phyloP scores from a whole-genome alignment of 2,797 vertebrate genomes.

The Hippopotamyrus pictus region DNA sequence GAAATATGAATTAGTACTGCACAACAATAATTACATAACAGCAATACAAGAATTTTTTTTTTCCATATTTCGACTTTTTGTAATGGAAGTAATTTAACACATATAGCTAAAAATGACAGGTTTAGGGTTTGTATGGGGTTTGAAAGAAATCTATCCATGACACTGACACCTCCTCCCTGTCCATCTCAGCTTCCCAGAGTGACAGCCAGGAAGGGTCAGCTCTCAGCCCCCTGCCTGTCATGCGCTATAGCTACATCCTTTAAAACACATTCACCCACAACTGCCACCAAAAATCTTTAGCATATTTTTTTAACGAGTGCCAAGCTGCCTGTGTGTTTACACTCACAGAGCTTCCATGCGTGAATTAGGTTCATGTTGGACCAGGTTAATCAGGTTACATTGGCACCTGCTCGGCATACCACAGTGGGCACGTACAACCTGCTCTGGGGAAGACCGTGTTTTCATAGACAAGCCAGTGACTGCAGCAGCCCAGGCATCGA shows the following conservation, averaged over 20 bases:
- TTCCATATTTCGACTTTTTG: neutral
- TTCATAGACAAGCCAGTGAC: constrained; percentile 39
- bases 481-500: constrained; percentile 37
- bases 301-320: neutral
- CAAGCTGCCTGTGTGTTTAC: neutral
- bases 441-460: constrained; percentile 38
- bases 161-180: neutral
- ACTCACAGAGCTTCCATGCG: neutral
- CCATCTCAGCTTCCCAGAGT: neutral
- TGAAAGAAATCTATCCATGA: neutral
- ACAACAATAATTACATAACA: neutral
- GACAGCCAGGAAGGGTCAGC: neutral
- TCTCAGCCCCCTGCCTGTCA: neutral
- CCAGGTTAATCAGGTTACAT: neutral
- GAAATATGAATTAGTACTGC: neutral
- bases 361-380: neutral
- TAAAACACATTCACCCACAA: neutral
- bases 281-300: neutral
- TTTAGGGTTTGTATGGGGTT: neutral
- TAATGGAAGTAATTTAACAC: neutral
- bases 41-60: neutral
- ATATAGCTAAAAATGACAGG: neutral
- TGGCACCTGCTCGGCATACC: constrained; percentile 18
- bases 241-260: neutral
- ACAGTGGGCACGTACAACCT: constrained; percentile 39